Evolutionary conservation across 2,113 vertebrate species (phyloP).

Genomic region (Serilophus lunatus): DNA sequence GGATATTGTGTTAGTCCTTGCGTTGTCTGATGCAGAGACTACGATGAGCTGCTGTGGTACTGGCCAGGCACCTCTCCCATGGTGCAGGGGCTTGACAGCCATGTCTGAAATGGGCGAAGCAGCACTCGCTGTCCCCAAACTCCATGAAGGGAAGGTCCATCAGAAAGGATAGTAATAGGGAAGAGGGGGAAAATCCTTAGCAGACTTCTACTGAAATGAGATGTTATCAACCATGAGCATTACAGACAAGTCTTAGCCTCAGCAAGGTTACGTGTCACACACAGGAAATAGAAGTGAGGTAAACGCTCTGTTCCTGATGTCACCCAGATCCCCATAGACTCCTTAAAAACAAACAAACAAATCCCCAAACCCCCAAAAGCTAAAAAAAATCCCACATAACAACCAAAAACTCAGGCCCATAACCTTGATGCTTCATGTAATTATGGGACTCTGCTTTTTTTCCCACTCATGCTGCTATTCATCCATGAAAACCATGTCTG

Average conservation of each 20-base stretch:
- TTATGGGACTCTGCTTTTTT: not conserved
- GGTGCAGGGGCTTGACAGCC: not conserved
- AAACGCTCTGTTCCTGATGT: not conserved
- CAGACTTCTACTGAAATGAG: not conserved
- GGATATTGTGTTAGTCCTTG: not conserved
- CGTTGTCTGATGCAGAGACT: not conserved
- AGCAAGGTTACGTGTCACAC: not conserved
- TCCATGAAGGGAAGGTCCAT: not conserved
- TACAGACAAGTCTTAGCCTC: not conserved
- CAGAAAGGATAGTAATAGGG: not conserved
- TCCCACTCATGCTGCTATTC: not conserved
- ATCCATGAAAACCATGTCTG: not conserved
- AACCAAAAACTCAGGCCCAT: fast-evolving
- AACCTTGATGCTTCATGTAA: not conserved
- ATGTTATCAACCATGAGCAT: not conserved
- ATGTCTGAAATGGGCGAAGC: not conserved
- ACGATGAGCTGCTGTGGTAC: too few relatives aligned
- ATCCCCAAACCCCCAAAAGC: not conserved
- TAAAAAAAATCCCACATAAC: not conserved
- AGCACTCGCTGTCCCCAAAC: not conserved
- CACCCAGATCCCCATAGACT: not conserved
- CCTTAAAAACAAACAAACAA: not conserved
- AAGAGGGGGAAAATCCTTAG: not conserved
- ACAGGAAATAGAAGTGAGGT: not conserved
- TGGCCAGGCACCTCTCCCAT: fast-evolving